A percentile compares a stretch with the other conserved stretches of the same genome.
These are phyloP conservation scores for Strigamia transsilvanica DNA, from an alignment of 2,888 invertebrate genomes.

Conservation along the genomic window DNA sequence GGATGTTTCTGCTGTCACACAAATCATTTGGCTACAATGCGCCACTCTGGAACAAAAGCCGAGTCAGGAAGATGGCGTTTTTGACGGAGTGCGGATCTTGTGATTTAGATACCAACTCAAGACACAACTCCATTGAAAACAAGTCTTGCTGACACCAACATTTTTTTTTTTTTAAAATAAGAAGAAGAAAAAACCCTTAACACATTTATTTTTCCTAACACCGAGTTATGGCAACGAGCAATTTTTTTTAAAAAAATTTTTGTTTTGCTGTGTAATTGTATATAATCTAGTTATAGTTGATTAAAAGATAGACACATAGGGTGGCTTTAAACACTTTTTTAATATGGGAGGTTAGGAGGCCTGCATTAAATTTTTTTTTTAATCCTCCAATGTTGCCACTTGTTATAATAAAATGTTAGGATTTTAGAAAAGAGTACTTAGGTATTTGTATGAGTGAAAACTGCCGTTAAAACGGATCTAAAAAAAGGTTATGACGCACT, in stretches of 20 bases:
- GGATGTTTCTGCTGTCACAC: slow-evolving; percentile 53
- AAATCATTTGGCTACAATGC: slow-evolving; percentile 51
- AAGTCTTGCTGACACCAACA: slow-evolving; percentile 26
- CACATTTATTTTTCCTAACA: neutral
- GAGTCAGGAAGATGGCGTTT: neutral
- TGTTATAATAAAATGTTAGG: neutral
- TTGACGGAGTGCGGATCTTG: slow-evolving; percentile 51
- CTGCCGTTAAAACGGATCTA: neutral
- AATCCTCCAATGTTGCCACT: neutral
- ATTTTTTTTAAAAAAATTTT: neutral
- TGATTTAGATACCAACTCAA: slow-evolving; percentile 47
- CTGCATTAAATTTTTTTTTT: neutral
- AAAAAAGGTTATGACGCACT: neutral
- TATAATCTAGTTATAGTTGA: neutral
- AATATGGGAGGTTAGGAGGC: neutral
- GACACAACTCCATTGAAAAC: slow-evolving; percentile 21
- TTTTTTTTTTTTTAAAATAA: neutral
- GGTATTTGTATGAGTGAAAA: neutral
- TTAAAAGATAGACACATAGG: neutral
- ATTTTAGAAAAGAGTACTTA: neutral
- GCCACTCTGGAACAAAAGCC: slow-evolving; percentile 51
- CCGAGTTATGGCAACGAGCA: neutral
- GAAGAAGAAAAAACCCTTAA: neutral
- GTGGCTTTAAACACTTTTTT: neutral
- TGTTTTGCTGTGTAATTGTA: neutral